Percentiles rank a stretch among this genome's conserved stretches.
Conservation (phyloP, 1,140 invertebrate genomes). For the Listronotus oregonensis region DNA sequence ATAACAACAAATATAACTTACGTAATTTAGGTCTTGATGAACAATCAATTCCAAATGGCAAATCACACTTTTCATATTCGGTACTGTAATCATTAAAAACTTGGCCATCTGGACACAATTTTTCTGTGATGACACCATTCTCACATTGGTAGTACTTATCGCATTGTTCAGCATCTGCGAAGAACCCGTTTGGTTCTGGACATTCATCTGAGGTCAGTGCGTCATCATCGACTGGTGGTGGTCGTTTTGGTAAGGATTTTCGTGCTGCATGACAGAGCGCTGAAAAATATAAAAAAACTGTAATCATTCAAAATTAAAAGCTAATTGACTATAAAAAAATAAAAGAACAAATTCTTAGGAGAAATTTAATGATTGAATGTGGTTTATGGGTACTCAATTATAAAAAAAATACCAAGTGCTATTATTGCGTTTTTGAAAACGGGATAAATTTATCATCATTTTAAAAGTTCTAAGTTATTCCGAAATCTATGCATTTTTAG, state of each 20-base stretch:
- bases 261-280: constrained; percentile 18
- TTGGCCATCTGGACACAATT: constrained; percentile 87
- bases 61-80: constrained; percentile 83
- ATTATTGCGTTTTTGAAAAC: too few relatives aligned
- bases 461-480: too few relatives aligned
- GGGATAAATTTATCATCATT: too few relatives aligned
- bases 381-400: too few relatives aligned
- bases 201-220: constrained; percentile 66
- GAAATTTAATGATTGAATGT: too few relatives aligned
- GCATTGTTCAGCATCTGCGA: constrained; percentile 84
- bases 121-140: constrained; percentile 71
- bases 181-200: constrained; percentile 82
- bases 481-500: too few relatives aligned
- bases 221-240: constrained; percentile 31
- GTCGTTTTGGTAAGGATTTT: constrained; percentile 16
- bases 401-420: too few relatives aligned
- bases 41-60: constrained; percentile 87
- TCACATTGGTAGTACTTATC: constrained; percentile 90
- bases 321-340: background rate
- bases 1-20: too few relatives aligned
- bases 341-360: too few relatives aligned
- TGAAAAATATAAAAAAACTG: too few relatives aligned
- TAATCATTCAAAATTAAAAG: too few relatives aligned
- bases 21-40: constrained; percentile 74
- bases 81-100: constrained; percentile 87